Base-by-base conservation (phyloP, 2,113 vertebrate genomes). In the Antigone vipio region DNA sequence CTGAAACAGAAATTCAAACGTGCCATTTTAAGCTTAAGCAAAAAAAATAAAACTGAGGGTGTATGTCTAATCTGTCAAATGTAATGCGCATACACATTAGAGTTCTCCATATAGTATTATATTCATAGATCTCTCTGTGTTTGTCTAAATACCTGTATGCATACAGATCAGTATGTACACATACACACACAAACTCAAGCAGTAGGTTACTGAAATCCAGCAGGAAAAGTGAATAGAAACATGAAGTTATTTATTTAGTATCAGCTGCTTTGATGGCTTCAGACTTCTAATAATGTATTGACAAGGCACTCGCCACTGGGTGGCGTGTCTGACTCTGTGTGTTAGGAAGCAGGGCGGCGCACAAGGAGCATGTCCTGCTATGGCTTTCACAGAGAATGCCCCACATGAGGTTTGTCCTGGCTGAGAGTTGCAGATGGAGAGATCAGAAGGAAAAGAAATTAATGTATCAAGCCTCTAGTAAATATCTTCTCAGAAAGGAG, bases 241-340 rank as follows among this genome's bases (percentile, higher is more conserved):
- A 1, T 4, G 5, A 44, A 24, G 63, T 38, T 47, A 4, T 1
- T 79, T 17, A 8, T 67, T 77, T 50, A 0, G 15, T 47, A 13
- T 79, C 14, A 55, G 52, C 66, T 87, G 82, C 68, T 77, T 29
- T 26, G 62, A 8, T 55, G 72, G 55, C 35, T 85, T 44, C 34
- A 34, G 59, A 1, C 19, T 35, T 30, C 14, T 35, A 0, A 5
- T 35, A 3, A 4, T 85, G 93, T 45, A 13, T 9, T 84, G 82
- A 59, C 94, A 15, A 67, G 45, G 62, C 47, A 7, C 30, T 91
- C 9, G 0, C 96, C 96, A 47, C 96, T 93, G 93, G 96, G 94
- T 93, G 97, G 96, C 97, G 84, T 60, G 34, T 60, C 73, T 26
- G 60, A 12, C 68, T 66, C 15, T 2, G 63, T 44, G 53, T 75